phyloP scores from a whole-genome alignment of 1,140 invertebrate genomes.

The Brachionus manjavacas region DNA sequence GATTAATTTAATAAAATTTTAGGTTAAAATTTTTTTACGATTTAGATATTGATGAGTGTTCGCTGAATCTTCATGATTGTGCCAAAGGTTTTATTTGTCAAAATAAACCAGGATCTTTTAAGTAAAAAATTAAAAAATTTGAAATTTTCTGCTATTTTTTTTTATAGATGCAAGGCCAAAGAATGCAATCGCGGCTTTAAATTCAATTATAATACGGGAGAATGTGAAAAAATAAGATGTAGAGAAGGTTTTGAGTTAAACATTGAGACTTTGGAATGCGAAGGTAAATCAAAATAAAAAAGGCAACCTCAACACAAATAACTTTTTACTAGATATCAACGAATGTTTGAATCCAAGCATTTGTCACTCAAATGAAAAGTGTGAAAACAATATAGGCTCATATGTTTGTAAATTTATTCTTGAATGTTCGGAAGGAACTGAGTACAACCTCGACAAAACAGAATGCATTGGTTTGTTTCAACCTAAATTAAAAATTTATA shows the following conservation, averaged over 20 bases:
- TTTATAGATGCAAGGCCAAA: slow-evolving; percentile 21
- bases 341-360: slow-evolving; percentile 59
- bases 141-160: neutral
- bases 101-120: slow-evolving; percentile 38
- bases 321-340: slow-evolving; percentile 58
- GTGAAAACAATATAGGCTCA: slow-evolving; percentile 78
- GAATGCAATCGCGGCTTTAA: neutral
- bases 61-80: slow-evolving; percentile 48
- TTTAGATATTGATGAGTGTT: slow-evolving; percentile 70
- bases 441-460: slow-evolving; percentile 10
- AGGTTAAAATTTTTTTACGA: neutral
- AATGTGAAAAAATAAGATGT: slow-evolving; percentile 43
- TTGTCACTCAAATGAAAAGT: slow-evolving; percentile 62
- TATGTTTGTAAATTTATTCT: slow-evolving; percentile 65
- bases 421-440: neutral
- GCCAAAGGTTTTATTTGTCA: slow-evolving; percentile 33
- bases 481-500: neutral
- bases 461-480: slow-evolving; percentile 17
- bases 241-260: slow-evolving; percentile 29
- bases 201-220: slow-evolving; percentile 34
- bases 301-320: neutral
- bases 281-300: slow-evolving; percentile 40
- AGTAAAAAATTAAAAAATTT: neutral
- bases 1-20: slow-evolving; percentile 41
- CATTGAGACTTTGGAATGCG: slow-evolving; percentile 44